phyloP scores from a whole-genome alignment of 2,113 vertebrate genomes.

The Gymnobelideus leadbeateri region DNA sequence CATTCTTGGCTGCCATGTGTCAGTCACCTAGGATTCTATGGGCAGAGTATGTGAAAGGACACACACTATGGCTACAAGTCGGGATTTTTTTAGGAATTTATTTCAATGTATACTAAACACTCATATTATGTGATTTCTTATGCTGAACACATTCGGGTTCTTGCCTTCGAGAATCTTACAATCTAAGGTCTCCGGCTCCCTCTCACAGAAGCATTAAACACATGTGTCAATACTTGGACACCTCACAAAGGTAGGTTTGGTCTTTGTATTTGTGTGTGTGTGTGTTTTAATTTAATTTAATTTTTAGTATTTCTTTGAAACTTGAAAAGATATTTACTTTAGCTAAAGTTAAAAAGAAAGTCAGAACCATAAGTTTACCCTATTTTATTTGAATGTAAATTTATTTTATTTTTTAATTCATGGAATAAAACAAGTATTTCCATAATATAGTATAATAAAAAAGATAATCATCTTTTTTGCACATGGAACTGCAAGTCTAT shows the following conservation, averaged over 20 bases:
- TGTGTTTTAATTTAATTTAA: neutral
- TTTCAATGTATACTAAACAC: neutral
- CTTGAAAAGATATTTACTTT: neutral
- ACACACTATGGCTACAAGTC: rapidly evolving
- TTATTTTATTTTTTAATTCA: neutral
- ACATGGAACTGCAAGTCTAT: neutral
- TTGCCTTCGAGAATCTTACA: neutral
- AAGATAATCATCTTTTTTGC: neutral
- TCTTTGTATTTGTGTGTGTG: too few relatives aligned
- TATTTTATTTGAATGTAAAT: neutral
- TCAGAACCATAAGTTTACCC: neutral
- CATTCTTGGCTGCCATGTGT: neutral
- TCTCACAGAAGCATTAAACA: neutral
- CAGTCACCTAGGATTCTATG: rapidly evolving
- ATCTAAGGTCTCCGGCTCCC: neutral
- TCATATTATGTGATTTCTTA: neutral
- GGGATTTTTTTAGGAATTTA: neutral
- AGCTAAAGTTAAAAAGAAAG: neutral
- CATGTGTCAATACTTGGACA: neutral
- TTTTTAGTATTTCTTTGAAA: neutral
- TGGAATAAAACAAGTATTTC: neutral
- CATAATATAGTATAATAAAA: neutral
- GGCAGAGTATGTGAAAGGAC: neutral
- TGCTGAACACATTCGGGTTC: neutral
- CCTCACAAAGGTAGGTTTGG: neutral